phyloP scores from a whole-genome alignment of 2,888 invertebrate genomes.

The Ptychoptera albimana region DNA sequence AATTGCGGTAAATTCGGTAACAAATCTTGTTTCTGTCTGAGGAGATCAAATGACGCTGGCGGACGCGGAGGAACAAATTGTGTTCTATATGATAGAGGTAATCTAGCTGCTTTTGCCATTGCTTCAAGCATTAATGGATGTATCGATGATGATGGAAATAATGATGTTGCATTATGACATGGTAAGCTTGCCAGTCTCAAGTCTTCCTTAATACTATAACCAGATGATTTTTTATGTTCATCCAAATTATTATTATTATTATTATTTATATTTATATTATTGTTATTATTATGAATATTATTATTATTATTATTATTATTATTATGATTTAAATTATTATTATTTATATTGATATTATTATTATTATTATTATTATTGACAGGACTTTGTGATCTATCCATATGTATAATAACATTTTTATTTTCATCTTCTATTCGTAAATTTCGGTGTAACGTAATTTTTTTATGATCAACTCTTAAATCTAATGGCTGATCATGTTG shows the following conservation, averaged over 20 bases:
- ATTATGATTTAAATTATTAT: slow-evolving; percentile 6
- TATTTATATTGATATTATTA: slow-evolving; percentile 8
- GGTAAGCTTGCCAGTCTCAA: slow-evolving; percentile 25
- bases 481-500: slow-evolving; percentile 65
- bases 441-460: slow-evolving; percentile 34
- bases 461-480: slow-evolving; percentile 72
- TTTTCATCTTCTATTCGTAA: slow-evolving; percentile 63
- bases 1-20: slow-evolving; percentile 11
- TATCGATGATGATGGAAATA: slow-evolving; percentile 38
- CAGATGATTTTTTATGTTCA: slow-evolving; percentile 9
- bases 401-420: slow-evolving; percentile 53
- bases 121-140: slow-evolving; percentile 58
- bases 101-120: slow-evolving; percentile 43
- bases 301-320: slow-evolving; percentile 13
- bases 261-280: slow-evolving; percentile 7
- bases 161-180: slow-evolving; percentile 23
- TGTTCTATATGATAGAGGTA: slow-evolving; percentile 42
- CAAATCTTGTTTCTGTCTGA: slow-evolving; percentile 33
- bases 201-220: slow-evolving; percentile 17
- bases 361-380: slow-evolving; percentile 12
- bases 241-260: slow-evolving; percentile 9
- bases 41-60: slow-evolving; percentile 45
- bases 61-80: slow-evolving; percentile 34
- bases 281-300: slow-evolving; percentile 12
- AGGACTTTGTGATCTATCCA: slow-evolving; percentile 7